phyloP scores from a whole-genome alignment of 2,113 vertebrate species.

The Oryzias woworae region DNA sequence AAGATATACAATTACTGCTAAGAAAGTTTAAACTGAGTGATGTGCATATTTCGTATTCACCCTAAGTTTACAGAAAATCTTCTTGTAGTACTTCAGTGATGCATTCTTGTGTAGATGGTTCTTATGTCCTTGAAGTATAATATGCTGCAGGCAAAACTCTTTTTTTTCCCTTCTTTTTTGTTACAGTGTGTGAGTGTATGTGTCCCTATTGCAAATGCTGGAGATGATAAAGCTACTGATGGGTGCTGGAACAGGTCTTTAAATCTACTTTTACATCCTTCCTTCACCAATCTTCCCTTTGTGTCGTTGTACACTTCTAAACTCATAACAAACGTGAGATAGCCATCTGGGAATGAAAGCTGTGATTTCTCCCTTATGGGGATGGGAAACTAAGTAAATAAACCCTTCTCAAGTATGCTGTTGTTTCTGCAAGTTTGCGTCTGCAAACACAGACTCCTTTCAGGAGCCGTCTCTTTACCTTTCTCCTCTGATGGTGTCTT shows the following conservation, averaged over 20 bases:
- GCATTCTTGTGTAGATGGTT: conserved; percentile 13
- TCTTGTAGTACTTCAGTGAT: conserved; percentile 21
- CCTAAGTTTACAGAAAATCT: conserved; percentile 7
- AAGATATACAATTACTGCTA: conserved; percentile 24
- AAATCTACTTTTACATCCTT: conserved; percentile 59
- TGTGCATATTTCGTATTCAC: conserved; percentile 4
- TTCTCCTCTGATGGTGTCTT: conserved; percentile 31
- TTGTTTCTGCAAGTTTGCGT: conserved; percentile 41
- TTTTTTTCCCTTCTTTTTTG: background rate
- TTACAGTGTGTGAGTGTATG: conserved; percentile 2
- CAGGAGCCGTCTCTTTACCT: conserved; percentile 48
- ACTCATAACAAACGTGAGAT: conserved; percentile 12
- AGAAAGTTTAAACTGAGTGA: conserved; percentile 13
- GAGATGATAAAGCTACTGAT: conserved; percentile 62
- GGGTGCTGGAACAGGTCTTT: conserved; percentile 43
- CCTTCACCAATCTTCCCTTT: conserved; percentile 38
- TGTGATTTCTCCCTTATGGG: conserved; percentile 9
- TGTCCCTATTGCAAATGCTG: conserved; percentile 30
- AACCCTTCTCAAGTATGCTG: conserved; percentile 28
- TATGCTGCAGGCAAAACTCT: background rate
- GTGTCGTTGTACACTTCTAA: conserved; percentile 39
- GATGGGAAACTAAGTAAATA: conserved; percentile 12
- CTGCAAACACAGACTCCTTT: conserved; percentile 57
- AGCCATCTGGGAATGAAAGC: conserved; percentile 9
- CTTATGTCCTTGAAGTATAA: conserved; percentile 10